Evolutionary conservation across 92 coral and sea anemone genomes (phyloP), one percentile per base, ranked within the genome.

Genomic region (Epizoanthus fatuus): DNA sequence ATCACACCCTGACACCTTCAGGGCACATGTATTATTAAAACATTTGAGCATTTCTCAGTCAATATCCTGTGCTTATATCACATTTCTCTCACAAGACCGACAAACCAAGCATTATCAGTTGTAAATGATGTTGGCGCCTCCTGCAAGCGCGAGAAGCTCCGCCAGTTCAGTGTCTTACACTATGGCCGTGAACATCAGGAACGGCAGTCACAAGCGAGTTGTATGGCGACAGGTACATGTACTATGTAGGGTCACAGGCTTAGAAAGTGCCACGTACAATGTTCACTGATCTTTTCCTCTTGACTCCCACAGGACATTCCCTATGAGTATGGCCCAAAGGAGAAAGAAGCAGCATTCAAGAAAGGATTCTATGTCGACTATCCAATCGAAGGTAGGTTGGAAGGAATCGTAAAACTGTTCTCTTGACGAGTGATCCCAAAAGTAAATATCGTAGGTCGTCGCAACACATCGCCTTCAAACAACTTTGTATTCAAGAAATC

Each of bases 301-400:
- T 77, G 20, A 62, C 40, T 62, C 39, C n/a, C 40, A 7, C 51
- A 77, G 82, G 82, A 77, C 38, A 71, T 77, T 60, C 82, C 82
- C 10, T 77, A 77, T 42, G 82, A 77, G 9, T 60, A 60, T 55
- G 82, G 40, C 3, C 52, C 64, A 22, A 64, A 60, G 39, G 82
- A 59, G 17, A 77, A 44, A 62, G 82, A 19, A 62, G 70, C 82
- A 7, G 56, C 82, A 10, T 40, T 13, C 47, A 95, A 91, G 82
- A 95, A 94, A 20, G 75, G 93, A 47, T 79, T 85, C 14, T 97
- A 86, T 72, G 90, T 87, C 19, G 94, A 93, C 84, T 97, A 87
- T 70, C 99, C 99, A 29, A 74, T 97, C 60, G 99, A 97, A 97
- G 98, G 99, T 97, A 86, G 81, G 82, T 40, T 12, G 15, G 13